These are phyloP conservation scores for Heliconius hewitsoni DNA, from an alignment of 1,140 invertebrate species.

Conservation along the genomic window DNA sequence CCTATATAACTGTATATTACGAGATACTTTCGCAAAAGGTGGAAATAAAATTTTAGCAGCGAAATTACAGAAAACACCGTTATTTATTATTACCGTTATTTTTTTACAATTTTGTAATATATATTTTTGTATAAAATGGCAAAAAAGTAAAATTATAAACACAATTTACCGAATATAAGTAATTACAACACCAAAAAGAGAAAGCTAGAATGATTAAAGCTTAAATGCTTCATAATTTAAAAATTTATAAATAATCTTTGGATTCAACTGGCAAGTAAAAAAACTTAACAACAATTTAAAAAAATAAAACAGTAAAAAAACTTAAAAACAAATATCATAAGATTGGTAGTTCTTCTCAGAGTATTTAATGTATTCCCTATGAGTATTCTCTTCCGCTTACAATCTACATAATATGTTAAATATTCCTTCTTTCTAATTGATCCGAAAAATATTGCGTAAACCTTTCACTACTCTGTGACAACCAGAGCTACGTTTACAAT, in stretches of 20 bases:
- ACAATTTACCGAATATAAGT: background rate
- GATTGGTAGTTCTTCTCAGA: conserved; percentile 26
- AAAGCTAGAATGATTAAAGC: background rate
- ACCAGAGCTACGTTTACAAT: conserved; percentile 27
- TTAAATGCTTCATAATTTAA: conserved; percentile 6
- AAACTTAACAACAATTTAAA: conserved; percentile 35
- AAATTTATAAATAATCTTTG: conserved; percentile 39
- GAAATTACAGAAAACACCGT: background rate
- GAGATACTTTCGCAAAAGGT: too few relatives aligned
- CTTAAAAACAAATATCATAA: conserved; percentile 41
- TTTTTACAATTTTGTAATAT: too few relatives aligned
- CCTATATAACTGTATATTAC: too few relatives aligned
- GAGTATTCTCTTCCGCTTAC: conserved; percentile 42
- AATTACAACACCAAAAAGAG: background rate
- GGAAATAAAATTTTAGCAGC: background rate
- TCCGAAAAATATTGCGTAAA: conserved; percentile 34
- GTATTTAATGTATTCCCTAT: conserved; percentile 31
- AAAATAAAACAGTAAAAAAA: conserved; percentile 17
- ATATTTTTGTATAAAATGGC: background rate
- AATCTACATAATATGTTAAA: conserved; percentile 16
- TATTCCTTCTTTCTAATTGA: conserved; percentile 11
- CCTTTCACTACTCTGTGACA: conserved; percentile 15
- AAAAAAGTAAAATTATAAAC: background rate
- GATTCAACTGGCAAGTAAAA: conserved; percentile 45
- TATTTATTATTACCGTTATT: too few relatives aligned